Evolutionary conservation across 2,888 invertebrate species (phyloP), one percentile per base, ranked within the genome.

Genomic region (Patella ulyssiponensis): DNA sequence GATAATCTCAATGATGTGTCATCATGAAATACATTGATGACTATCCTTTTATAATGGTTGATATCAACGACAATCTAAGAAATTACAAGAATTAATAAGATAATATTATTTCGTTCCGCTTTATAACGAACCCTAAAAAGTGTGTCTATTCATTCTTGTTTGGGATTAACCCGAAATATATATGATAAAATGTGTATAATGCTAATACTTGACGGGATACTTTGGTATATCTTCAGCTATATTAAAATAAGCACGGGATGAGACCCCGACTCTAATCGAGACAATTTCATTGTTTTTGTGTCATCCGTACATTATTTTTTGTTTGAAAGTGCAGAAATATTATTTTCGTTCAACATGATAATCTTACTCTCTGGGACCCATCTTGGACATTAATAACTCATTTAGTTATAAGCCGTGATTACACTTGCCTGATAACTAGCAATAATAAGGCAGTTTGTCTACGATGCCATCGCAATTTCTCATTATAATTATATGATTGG

Each of bases 401-500:
- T 23, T 64, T 64, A 64, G 64, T 64, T 64, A 64, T 64, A 64
- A 64, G 64, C 23, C 23, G 64, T 64, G 64, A 64, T 64, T 64
- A 64, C 64, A 20, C 20, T 20, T 23, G 23, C 20, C 20, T 23
- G 64, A 64, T 64, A 64, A 64, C 64, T 20, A 64, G 64, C 64
- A 23, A 20, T 64, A 64, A 64, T 64, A 64, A 23, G 64, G 64
- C 64, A 14, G 23, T 23, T 64, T 64, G 64, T 64, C 64, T 64
- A 20, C 64, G 23, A 64, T 64, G 23, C 20, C 64, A 20, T 23
- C 64, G 20, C 64, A 23, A 64, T 64, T 64, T 64, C 64, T 64
- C 64, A 64, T 64, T 64, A 64, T 64, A 64, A 64, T 64, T 64
- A 64, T 64, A 64, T 64, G 64, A 64, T 64, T 64, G 23, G 23